A percentile compares a stretch with the other conserved stretches of the same genome.
Evolutionary conservation across 2,113 vertebrate genomes (phyloP).

Genomic region (Rhinoderma darwinii): DNA sequence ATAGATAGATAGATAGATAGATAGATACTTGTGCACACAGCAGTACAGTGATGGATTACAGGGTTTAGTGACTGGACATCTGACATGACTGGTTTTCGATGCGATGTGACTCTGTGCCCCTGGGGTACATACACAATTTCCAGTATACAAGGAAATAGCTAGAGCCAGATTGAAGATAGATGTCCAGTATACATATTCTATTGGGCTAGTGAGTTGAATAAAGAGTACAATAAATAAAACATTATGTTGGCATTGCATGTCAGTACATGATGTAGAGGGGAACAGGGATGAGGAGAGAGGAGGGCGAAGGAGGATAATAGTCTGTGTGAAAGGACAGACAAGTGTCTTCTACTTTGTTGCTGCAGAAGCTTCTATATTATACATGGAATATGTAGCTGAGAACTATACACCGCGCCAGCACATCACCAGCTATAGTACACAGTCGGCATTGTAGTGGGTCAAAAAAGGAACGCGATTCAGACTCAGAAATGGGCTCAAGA

Average conservation of each 20-base stretch:
- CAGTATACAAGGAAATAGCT: not conserved
- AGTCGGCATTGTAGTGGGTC: not conserved
- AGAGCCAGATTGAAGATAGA: not conserved
- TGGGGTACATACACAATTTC: not conserved
- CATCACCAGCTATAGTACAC: not conserved
- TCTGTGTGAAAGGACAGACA: not conserved
- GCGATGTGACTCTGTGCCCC: constrained; percentile 8
- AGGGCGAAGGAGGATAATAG: not conserved
- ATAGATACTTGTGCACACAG: not conserved
- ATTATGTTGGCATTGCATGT: not conserved
- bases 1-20: constrained; percentile 19
- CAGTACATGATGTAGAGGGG: not conserved
- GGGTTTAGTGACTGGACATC: not conserved
- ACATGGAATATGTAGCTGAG: not conserved
- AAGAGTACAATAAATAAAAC: not conserved
- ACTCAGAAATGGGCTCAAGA: not conserved
- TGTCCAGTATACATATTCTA: not conserved
- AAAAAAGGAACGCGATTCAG: not conserved
- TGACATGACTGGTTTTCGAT: constrained; percentile 35
- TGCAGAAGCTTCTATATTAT: no score
- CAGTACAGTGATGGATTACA: not conserved
- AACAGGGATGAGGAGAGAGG: not conserved
- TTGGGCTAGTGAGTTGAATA: not conserved
- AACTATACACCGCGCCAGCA: not conserved
- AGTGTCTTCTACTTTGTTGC: not conserved